phyloP scores from a whole-genome alignment of 2,113 vertebrate genomes.

The Oreocharis arfaki region DNA sequence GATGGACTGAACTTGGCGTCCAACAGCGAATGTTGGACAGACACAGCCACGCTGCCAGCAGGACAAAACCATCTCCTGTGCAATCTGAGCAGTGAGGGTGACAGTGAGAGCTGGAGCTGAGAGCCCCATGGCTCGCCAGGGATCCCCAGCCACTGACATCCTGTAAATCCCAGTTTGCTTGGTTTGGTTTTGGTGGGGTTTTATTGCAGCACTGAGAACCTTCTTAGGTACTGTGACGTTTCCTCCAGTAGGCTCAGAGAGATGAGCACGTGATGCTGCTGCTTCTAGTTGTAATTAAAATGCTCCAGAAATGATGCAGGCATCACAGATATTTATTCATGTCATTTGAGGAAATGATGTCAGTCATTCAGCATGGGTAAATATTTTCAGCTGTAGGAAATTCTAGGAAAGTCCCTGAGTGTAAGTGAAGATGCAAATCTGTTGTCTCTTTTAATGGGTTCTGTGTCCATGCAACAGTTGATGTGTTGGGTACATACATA shows the following conservation, averaged over 20 bases:
- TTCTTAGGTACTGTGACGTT: background rate
- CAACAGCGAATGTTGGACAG: background rate
- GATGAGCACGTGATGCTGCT: background rate
- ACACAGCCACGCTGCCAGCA: background rate
- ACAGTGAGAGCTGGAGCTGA: background rate
- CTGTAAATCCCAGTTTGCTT: background rate
- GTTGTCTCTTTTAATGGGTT: background rate
- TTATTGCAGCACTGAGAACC: rapidly evolving
- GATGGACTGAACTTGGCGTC: background rate
- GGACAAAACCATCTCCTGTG: background rate
- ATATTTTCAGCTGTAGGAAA: background rate
- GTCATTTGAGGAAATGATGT: background rate
- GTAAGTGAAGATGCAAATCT: background rate
- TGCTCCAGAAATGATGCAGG: background rate
- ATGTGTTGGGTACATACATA: background rate
- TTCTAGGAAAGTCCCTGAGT: background rate
- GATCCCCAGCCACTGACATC: background rate
- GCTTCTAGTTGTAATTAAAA: background rate
- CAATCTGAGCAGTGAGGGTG: background rate
- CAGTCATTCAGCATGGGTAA: background rate
- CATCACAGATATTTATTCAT: too few relatives aligned
- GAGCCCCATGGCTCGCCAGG: background rate
- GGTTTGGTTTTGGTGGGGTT: background rate
- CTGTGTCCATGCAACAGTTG: background rate
- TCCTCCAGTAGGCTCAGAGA: background rate